Conservation (phyloP, 2,113 vertebrate genomes). For the Phainopepla nitens region DNA sequence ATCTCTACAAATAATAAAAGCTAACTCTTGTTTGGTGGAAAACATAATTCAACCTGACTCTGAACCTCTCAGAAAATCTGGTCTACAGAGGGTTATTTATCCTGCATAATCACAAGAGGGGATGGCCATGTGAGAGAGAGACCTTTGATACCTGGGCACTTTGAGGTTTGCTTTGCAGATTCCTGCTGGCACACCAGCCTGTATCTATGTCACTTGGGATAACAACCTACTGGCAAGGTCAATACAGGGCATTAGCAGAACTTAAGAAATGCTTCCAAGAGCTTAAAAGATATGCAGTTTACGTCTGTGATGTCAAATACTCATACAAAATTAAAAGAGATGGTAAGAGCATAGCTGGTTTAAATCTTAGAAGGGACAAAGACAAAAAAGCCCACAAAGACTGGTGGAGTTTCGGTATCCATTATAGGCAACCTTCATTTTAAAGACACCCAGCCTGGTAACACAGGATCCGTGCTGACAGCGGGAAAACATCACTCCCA, state of each 20-base stretch:
- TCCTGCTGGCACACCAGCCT: not conserved
- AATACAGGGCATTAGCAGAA: not conserved
- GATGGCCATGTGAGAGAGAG: not conserved
- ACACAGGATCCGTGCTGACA: not conserved
- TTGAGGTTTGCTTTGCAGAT: not conserved
- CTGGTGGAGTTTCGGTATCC: not conserved
- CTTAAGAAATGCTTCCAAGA: not conserved
- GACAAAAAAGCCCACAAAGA: not conserved
- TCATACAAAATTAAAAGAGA: not conserved
- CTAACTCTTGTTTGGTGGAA: not conserved
- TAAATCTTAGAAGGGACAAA: not conserved
- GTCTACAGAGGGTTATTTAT: not conserved
- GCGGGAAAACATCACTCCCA: not conserved
- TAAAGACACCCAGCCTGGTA: not conserved
- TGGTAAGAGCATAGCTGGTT: not conserved
- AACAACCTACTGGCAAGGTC: not conserved
- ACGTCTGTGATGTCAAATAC: not conserved
- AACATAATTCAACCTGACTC: not conserved
- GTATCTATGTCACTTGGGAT: fast-evolving
- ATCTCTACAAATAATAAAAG: not conserved
- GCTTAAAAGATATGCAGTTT: not conserved
- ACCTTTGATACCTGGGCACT: not conserved
- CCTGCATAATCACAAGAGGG: not conserved
- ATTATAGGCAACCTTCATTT: not conserved
- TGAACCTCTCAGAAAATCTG: not conserved